Base-by-base conservation (phyloP, 2,113 vertebrate species). In the Microcebus lehilahytsara region DNA sequence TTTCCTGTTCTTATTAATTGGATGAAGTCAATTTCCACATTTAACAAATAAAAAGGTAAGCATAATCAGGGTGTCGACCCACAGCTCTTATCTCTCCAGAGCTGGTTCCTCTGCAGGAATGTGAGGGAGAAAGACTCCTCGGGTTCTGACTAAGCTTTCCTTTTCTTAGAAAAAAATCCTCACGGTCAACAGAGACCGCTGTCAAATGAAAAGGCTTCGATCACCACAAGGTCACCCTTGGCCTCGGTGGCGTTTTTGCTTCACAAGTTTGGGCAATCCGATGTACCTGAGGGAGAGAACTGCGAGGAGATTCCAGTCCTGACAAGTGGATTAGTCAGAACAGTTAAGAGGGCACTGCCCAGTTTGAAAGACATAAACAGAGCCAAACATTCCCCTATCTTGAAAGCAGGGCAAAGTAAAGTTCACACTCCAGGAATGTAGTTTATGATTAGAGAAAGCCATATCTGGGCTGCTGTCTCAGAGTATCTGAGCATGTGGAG, bases 1-100 rank as follows among this genome's bases (percentile, higher is more conserved):
- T 98, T 99, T 99, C 99, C 99, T 99, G 98, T 81, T 97, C 98
- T 98, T 99, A 99, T 98, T 99, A 99, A 99, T 98, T 98, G 96
- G 89, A 96, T 97, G 89, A 98, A 98, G 98, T 96, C 98, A 97
- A 97, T 98, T 98, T 99, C 98, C 98, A 98, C 93, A 89, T 98
- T 97, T 95, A 97, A 98, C 84, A 97, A 98, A 97, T 93, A 96
- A 77, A 96, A 97, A 97, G 89, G 97, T 98, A 49, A 30, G 93
- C 46, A 42, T 60, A 95, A 97, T 96, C 92, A 96, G 93, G 97
- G 96, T 93, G 88, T 95, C 92, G 72, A 93, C 86, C 77, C 78
- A 96, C 46, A 89, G 2, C 42, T 60, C n/a, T 97, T 97, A 96
- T 92, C 96, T 96, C 85, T 77, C 40, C 71, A 85, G 4, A 20